Percentiles rank a stretch among this genome's conserved stretches.
Evolutionary conservation across 2,113 vertebrate species (phyloP).

Genomic region (Rhinogobius similis): DNA sequence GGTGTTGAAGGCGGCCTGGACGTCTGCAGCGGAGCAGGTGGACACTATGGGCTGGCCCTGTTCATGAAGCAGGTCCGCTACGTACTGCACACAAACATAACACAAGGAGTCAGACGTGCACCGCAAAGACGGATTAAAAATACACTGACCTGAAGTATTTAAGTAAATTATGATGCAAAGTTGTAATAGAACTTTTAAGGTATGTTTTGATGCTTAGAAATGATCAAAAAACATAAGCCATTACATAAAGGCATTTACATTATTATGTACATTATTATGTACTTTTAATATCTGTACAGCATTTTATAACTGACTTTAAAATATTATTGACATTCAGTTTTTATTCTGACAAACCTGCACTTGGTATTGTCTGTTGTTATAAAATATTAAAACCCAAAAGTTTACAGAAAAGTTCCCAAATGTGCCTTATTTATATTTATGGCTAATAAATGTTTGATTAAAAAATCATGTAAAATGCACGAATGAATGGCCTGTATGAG

Average conservation of each 20-base stretch:
- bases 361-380: background rate
- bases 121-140: background rate
- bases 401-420: too few species aligned
- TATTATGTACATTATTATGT: background rate
- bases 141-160: background rate
- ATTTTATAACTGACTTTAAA: background rate
- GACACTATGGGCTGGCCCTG: conserved; percentile 80
- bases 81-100: conserved; percentile 65
- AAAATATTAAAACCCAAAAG: background rate
- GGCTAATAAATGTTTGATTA: too few species aligned
- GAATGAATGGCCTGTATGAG: too few species aligned
- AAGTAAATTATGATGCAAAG: too few species aligned
- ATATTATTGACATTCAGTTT: background rate
- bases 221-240: background rate
- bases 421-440: too few species aligned
- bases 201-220: too few species aligned
- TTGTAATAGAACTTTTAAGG: too few species aligned
- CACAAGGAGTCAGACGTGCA: conserved; percentile 15
- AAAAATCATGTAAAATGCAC: too few species aligned
- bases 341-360: background rate
- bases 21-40: conserved; percentile 78
- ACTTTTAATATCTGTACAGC: too few species aligned
- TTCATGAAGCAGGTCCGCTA: conserved; percentile 75
- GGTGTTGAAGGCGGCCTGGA: conserved; percentile 82
- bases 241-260: background rate